These are phyloP conservation scores for Cladorhizidae sp. DNA, from an alignment of 37 sponge, comb jelly and placozoan species.

Conservation along the genomic window DNA sequence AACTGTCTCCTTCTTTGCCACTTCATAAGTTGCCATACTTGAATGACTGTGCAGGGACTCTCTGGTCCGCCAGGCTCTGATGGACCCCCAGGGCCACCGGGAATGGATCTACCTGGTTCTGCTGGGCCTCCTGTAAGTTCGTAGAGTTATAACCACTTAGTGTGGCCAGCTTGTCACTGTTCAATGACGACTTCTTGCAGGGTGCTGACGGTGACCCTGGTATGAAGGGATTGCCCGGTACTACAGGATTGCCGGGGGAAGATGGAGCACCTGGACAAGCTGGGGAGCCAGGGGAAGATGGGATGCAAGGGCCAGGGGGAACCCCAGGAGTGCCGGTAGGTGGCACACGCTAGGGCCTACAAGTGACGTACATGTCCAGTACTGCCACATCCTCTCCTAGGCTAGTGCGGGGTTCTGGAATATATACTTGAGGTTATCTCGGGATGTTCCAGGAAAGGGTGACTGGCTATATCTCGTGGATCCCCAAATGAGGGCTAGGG, in stretches of 20 bases:
- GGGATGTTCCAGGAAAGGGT: no score
- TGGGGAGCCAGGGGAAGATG: conserved; percentile 20
- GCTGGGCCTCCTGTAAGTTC: conserved; percentile 16
- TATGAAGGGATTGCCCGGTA: neutral
- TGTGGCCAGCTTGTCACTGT: neutral
- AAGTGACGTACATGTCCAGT: neutral
- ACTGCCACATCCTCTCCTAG: no score
- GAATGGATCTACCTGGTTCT: conserved; percentile 1
- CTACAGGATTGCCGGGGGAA: neutral
- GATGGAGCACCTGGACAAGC: conserved; percentile 14
- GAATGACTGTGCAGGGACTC: no score
- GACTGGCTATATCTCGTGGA: no score
- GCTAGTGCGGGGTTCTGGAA: no score
- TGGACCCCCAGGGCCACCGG: neutral
- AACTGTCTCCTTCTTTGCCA: no score
- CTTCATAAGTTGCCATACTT: no score
- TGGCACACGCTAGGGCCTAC: neutral
- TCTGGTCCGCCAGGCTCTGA: neutral
- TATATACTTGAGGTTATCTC: no score
- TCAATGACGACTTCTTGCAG: neutral
- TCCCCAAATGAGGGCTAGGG: no score
- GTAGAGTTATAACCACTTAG: neutral
- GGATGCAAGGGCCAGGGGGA: neutral
- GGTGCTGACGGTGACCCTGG: neutral
- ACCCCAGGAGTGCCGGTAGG: conserved; percentile 14